Evolutionary conservation across 2,113 vertebrate genomes (phyloP), one percentile per base, ranked within the genome.

Genomic region (Neotragus moschatus): DNA sequence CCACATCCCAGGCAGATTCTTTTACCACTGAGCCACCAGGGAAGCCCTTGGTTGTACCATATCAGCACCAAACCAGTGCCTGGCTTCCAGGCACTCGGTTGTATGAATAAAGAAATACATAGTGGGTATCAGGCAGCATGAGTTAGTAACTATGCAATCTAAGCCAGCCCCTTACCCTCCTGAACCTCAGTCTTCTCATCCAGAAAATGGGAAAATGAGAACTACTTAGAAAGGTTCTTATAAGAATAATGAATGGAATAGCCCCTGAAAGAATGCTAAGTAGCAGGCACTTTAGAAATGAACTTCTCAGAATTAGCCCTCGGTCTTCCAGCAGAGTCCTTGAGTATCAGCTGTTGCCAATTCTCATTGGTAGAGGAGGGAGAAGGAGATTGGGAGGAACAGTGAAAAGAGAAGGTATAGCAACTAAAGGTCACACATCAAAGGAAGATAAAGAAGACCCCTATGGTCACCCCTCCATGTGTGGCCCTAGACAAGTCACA

Each of bases 401-500:
- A 36, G n/a, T 47, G 70, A 73, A 85, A 56, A 70, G 2, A 61
- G 25, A 23, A 43, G 16, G 1, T 45, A 56, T 80, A 94, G 45
- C 16, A 56, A 90, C 17, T 25, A 23, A 88, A 88, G 23, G 51
- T 26, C 15, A 94, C 8, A 45, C 79, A 60, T 53, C 51, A 79
- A 84, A 94, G 75, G 36, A 60, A 96, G 94, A 43, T 61, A 70
- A 56, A 84, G n/a, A 47, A 60, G 58, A 66, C 10, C 39, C 39
- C 43, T 14, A 21, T 63, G 21, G 66, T 39, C 39, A 30, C 15
- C 39, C 1, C 13, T 51, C 28, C 49, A 61, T 5, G 3, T 56
- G 73, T 85, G 36, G 28, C 85, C 87, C 60, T 61, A 49, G 4
- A 26, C 25, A 43, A 63, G 39, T 33, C 60, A 82, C 1, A 3